Conservation (phyloP, 2,888 invertebrate genomes). For the Pogonocherus hispidulus region DNA sequence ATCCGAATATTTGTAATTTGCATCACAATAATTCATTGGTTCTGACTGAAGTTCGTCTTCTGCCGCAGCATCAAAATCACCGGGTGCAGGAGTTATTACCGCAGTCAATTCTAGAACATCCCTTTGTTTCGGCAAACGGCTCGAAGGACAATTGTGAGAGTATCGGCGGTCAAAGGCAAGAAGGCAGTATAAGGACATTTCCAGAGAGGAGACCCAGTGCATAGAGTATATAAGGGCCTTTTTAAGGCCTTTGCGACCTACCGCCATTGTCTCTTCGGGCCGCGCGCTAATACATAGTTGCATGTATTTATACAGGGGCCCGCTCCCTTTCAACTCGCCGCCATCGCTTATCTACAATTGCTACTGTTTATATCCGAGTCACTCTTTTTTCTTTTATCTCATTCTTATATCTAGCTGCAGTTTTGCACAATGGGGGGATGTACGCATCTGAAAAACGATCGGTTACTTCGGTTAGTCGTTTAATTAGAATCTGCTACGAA, state of each 20-base stretch:
- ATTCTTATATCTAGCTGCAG: slow-evolving; percentile 39
- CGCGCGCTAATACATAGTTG: slow-evolving; percentile 58
- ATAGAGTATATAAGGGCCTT: slow-evolving; percentile 37
- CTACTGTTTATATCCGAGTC: slow-evolving; percentile 61
- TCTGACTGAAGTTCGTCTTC: slow-evolving; percentile 22
- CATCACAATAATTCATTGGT: not conserved
- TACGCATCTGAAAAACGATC: not conserved
- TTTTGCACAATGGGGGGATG: slow-evolving; percentile 21
- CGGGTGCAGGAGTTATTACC: slow-evolving; percentile 44
- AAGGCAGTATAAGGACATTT: slow-evolving; percentile 52
- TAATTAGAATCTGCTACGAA: not conserved
- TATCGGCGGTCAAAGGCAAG: slow-evolving; percentile 43
- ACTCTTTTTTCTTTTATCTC: slow-evolving; percentile 51
- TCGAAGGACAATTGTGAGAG: slow-evolving; percentile 42
- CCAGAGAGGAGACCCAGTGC: slow-evolving; percentile 38
- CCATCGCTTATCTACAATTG: slow-evolving; percentile 64
- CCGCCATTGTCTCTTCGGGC: slow-evolving; percentile 54
- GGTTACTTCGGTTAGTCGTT: not conserved
- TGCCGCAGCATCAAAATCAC: slow-evolving; percentile 33
- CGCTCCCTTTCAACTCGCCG: slow-evolving; percentile 60
- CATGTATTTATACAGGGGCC: slow-evolving; percentile 58
- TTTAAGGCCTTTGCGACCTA: slow-evolving; percentile 39
- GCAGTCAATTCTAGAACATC: slow-evolving; percentile 39
- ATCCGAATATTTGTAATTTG: too few species aligned
- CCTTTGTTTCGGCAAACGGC: slow-evolving; percentile 48